Evolutionary conservation across 2,113 vertebrate genomes (phyloP).

Genomic region (Miniopterus natalensis): DNA sequence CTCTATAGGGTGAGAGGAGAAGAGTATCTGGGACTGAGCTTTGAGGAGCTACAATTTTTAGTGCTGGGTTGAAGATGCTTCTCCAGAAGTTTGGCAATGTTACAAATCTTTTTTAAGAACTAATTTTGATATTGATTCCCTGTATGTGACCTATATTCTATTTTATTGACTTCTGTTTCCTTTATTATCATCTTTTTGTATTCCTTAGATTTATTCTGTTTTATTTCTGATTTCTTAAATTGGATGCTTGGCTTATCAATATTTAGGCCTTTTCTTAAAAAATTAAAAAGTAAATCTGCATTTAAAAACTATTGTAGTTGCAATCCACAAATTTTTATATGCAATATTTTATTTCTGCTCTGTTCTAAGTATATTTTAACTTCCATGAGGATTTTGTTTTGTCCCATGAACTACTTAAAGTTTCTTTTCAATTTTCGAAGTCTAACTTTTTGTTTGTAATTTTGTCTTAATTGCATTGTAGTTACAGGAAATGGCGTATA

Average conservation of each 20-base stretch:
- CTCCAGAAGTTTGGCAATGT: neutral
- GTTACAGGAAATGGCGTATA: neutral
- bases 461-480: neutral
- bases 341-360: neutral
- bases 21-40: neutral
- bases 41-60: neutral
- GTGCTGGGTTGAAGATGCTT: neutral
- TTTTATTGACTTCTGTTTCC: neutral
- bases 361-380: neutral
- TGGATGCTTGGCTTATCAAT: neutral
- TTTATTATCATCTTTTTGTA: neutral
- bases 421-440: neutral
- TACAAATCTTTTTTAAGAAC: neutral
- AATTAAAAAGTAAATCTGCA: neutral
- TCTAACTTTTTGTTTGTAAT: neutral
- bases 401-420: neutral
- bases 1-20: neutral
- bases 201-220: neutral
- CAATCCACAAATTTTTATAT: neutral
- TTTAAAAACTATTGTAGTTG: neutral
- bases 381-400: neutral
- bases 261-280: neutral
- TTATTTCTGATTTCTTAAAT: neutral
- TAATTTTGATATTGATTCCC: neutral
- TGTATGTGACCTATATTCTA: neutral